These are phyloP conservation scores for Gadus chalcogrammus DNA, from an alignment of 2,113 vertebrate genomes.

Conservation along the genomic window DNA sequence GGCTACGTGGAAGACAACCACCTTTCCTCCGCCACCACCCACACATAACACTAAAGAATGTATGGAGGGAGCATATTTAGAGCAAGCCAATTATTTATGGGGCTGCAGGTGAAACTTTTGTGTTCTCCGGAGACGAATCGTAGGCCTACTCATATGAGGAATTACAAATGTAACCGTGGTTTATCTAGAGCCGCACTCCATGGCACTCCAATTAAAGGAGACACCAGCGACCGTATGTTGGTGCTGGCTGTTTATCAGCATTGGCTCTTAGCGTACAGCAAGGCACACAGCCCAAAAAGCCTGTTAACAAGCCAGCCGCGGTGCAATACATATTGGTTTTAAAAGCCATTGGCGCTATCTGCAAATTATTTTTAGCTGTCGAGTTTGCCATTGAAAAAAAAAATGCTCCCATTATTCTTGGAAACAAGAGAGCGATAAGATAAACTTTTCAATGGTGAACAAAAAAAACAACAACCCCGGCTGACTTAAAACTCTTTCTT, in stretches of 20 bases:
- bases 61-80: too few relatives aligned
- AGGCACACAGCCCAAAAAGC: slow-evolving; percentile 24
- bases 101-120: background rate
- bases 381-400: background rate
- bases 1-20: background rate
- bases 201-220: slow-evolving; percentile 32
- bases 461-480: too few relatives aligned
- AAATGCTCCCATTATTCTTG: too few relatives aligned
- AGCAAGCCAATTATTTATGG: too few relatives aligned
- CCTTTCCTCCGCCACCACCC: too few relatives aligned
- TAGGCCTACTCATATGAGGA: background rate
- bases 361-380: slow-evolving; percentile 19
- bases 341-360: slow-evolving; percentile 26
- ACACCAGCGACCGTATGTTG: slow-evolving; percentile 15
- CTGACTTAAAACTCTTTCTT: too few relatives aligned
- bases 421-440: too few relatives aligned
- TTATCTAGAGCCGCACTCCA: slow-evolving; percentile 32
- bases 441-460: too few relatives aligned
- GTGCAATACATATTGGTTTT: slow-evolving; percentile 19
- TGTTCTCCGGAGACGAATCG: background rate
- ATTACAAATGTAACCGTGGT: slow-evolving; percentile 33
- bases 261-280: slow-evolving; percentile 1
- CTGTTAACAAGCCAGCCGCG: slow-evolving; percentile 21
- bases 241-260: slow-evolving; percentile 11
- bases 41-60: too few relatives aligned